A percentile compares a stretch with the other conserved stretches of the same genome.
phyloP scores from a whole-genome alignment of 2,113 vertebrate species.

The Penelope pileata region DNA sequence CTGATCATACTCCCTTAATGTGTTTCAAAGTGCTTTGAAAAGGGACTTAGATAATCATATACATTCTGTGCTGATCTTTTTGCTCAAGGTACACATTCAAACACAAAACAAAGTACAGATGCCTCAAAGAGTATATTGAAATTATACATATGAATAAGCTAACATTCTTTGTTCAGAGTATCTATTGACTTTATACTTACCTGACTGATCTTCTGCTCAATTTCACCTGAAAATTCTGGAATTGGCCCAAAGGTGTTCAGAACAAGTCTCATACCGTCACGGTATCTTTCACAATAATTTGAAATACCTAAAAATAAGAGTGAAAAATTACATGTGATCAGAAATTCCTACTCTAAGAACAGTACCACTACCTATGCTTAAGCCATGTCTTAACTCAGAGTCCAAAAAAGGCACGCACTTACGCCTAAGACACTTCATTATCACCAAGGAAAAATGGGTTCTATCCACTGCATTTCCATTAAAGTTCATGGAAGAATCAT shows the following conservation, averaged over 20 bases:
- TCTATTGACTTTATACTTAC: conserved; percentile 61
- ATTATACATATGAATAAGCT: not conserved
- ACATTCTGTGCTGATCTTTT: not conserved
- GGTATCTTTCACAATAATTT: conserved; percentile 89
- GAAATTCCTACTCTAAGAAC: not conserved
- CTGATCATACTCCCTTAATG: not conserved
- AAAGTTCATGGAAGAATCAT: not conserved
- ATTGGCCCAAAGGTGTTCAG: conserved; percentile 87
- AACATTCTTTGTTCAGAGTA: rapidly evolving
- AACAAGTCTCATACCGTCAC: conserved; percentile 82
- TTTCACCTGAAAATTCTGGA: conserved; percentile 86
- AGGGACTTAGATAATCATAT: not conserved
- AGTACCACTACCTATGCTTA: not conserved
- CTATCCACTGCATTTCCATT: not conserved
- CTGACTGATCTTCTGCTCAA: conserved; percentile 78
- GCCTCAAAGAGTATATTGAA: not conserved
- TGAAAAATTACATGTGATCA: not conserved
- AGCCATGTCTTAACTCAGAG: not conserved
- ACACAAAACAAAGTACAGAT: not conserved
- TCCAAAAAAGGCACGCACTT: not conserved
- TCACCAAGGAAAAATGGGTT: not conserved
- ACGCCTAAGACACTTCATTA: not conserved
- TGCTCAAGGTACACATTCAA: not conserved
- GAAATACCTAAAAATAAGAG: conserved; percentile 81
- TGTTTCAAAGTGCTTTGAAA: not conserved